Base-by-base conservation (phyloP, 1,140 invertebrate species). In the Bilobella aurantiaca region DNA sequence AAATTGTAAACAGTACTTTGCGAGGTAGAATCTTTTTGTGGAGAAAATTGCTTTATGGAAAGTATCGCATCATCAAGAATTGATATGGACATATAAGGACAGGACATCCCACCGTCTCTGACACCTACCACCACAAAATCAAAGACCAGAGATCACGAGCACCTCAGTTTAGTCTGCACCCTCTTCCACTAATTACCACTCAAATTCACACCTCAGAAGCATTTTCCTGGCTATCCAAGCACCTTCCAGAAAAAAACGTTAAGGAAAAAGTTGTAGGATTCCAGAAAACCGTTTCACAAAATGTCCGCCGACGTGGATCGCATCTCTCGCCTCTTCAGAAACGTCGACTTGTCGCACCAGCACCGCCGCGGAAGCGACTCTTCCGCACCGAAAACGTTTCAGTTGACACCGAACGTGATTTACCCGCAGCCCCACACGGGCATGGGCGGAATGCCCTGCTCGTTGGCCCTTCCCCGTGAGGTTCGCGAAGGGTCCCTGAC, bases 351-450 rank as follows among this genome's bases (percentile, higher is more conserved):
- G 16, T 59, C n/a, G n/a, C n/a, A 62, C 27, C 31, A 34, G 21
- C 59, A 53, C 12, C 66, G 73, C 23, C 53, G 73, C 0, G 70
- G 70, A 27, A 74, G 72, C 53, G 67, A 72, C 46, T 65, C 66
- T 3, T 65, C 66, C 21, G 42, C 66, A 3, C 66, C 65, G 14
- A 68, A 65, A 37, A 58, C 58, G 1, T 73, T 70, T 58, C 64
- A 68, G 58, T 46, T 69, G 25, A 66, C 30, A 8, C 63, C 67
- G 2, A 62, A 65, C 21, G 30, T 57, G 46, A 69, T 64, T 59
- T 31, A 58, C 16, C 30, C 65, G 21, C 61, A 30, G 25, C 25
- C 37, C n/a, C 69, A 62, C 37, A 66, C 62, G 21, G 42, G 21
- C 12, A 58, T 37, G 8, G 60, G 57, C 3, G 57, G 57, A 30